Conservation (phyloP, 2,888 invertebrate genomes). For the Chorisops tibialis region DNA sequence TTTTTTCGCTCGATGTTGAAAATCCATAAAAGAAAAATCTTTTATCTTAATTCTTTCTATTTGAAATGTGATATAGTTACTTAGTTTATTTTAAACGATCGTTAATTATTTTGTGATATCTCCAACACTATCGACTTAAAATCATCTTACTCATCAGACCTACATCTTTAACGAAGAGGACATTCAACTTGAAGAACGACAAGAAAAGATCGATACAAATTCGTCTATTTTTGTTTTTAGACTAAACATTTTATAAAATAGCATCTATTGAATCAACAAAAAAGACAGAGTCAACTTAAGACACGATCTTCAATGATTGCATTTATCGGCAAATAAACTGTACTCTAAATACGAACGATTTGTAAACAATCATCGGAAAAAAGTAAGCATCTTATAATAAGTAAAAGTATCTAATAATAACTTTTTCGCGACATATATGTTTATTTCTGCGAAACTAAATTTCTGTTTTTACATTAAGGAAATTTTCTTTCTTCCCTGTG, state of each 20-base stretch:
- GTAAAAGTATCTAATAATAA: neutral
- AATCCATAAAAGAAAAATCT: too few relatives aligned
- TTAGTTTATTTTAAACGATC: neutral
- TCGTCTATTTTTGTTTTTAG: slow-evolving; percentile 1
- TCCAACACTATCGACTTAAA: neutral
- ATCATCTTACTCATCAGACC: neutral
- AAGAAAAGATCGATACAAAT: slow-evolving; percentile 12
- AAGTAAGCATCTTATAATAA: slow-evolving; percentile 8
- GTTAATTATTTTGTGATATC: neutral
- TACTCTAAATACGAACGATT: too few relatives aligned
- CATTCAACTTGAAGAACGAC: slow-evolving; percentile 19
- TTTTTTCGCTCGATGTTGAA: neutral
- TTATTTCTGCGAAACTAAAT: too few relatives aligned
- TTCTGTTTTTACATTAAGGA: neutral
- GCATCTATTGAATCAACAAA: too few relatives aligned
- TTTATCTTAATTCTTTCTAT: neutral
- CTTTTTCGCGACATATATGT: neutral
- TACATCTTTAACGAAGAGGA: slow-evolving; percentile 7
- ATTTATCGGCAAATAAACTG: too few relatives aligned
- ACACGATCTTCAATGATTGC: too few relatives aligned
- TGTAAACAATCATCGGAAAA: neutral
- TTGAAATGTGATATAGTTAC: slow-evolving; percentile 7
- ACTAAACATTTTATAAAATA: too few relatives aligned
- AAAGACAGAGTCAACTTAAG: too few relatives aligned
- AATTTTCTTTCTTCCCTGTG: neutral